Evolutionary conservation across 2,797 vertebrate species (phyloP), one percentile per base, ranked within the genome.

Genomic region (Picus viridis): DNA sequence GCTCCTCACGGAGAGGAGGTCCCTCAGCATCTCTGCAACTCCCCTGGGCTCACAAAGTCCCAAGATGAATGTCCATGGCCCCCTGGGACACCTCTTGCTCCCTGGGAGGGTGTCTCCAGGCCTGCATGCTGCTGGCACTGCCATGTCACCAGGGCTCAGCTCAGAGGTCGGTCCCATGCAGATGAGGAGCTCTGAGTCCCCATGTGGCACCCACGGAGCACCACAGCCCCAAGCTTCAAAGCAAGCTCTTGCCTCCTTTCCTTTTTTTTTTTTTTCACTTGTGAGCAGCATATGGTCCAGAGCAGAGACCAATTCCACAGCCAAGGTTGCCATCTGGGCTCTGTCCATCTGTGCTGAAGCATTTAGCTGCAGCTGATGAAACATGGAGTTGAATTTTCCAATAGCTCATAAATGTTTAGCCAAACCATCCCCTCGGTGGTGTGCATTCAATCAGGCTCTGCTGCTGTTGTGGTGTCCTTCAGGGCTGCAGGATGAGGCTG

Each of bases 231-330:
- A 1, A 51, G 77, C 94, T 94, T 84, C 96, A 88, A 77, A 92
- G 89, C 26, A 10, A 87, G 74, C 45, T 43, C 75, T 10, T 10
- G 24, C 45, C n/a, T 68, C 84, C 63, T 88, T 12, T 11, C 12
- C 39, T 39, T 12, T 39, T 39, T n/a, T 34, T 34, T 34, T 39
- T 39, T 88, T 83, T 45, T 41, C 30, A 22, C 90, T 93, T 74
- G 9, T 57, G 26, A 95, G 92, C 30, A 87, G 84, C 92, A 90
- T 80, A 83, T 93, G 95, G 89, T 54, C 74, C 83, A 24, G 86
- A 79, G 59, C 54, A 83, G 64, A 93, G 75, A 88, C 68, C 57
- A 74, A 77, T 92, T 73, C 73, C 70, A 17, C 64, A 11, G 72
- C 16, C 1, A 63, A 58, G 83, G 76, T 53, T 88, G 59, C 89